Evolutionary conservation across 1,140 invertebrate genomes (phyloP).

Genomic region (Sinonovacula constricta): DNA sequence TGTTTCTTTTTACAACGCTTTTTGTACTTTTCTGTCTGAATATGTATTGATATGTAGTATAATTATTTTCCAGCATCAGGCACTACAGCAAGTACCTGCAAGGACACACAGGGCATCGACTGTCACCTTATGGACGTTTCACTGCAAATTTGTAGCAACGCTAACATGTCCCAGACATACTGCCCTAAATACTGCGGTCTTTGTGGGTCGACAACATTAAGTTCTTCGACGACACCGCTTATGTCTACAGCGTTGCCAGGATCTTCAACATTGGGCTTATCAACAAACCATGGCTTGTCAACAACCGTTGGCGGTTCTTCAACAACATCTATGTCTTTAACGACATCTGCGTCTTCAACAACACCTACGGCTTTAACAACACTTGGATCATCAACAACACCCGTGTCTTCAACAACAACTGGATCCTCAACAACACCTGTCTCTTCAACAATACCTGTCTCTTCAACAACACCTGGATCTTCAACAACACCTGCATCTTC

Average conservation of each 20-base stretch:
- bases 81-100: constrained; percentile 4
- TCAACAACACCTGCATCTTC: background rate
- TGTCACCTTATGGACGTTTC: constrained; percentile 26
- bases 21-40: no score
- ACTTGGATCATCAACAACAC: no score
- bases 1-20: no score
- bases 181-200: constrained; percentile 32
- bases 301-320: background rate
- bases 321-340: background rate
- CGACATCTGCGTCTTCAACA: background rate
- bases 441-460: no score
- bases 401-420: background rate
- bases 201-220: constrained; percentile 24
- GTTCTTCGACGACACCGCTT: no score
- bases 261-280: no score
- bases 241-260: no score
- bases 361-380: background rate
- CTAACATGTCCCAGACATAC: constrained; percentile 6
- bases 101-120: constrained; percentile 26
- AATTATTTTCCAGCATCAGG: background rate
- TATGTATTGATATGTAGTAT: no score
- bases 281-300: background rate
- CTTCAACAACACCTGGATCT: background rate
- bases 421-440: no score
- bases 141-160: constrained; percentile 8